Conservation (phyloP, 2,113 vertebrate genomes). For the Monarcha castaneiventris region DNA sequence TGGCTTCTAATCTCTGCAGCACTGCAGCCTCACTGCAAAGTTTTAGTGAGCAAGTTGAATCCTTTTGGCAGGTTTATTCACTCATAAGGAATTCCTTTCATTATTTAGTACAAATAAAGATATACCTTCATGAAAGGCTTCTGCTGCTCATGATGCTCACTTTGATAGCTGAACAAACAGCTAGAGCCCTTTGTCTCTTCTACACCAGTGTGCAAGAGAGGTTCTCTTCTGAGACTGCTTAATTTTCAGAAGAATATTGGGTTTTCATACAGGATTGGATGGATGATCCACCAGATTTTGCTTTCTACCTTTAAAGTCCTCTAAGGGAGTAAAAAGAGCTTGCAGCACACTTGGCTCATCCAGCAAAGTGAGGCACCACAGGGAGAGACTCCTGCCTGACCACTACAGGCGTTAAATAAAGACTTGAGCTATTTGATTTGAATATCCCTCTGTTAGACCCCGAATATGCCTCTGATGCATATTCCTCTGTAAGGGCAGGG, state of each 20-base stretch:
- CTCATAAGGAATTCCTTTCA: slow-evolving; percentile 43
- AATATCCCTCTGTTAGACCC: not conserved
- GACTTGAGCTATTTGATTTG: not conserved
- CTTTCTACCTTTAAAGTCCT: not conserved
- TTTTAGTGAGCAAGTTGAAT: slow-evolving; percentile 12
- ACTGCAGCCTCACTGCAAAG: not conserved
- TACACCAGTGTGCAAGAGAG: not conserved
- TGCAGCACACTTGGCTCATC: not conserved
- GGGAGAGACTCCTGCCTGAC: not conserved
- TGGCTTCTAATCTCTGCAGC: not conserved
- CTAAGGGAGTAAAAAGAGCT: not conserved
- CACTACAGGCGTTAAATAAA: not conserved
- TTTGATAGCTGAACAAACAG: slow-evolving; percentile 3
- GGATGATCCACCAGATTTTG: not conserved
- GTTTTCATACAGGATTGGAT: not conserved
- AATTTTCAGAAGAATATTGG: not conserved
- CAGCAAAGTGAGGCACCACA: not conserved
- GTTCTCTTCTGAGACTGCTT: not conserved
- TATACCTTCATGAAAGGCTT: not conserved
- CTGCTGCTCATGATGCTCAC: not conserved
- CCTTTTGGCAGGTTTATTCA: slow-evolving; percentile 31
- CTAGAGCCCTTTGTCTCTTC: not conserved
- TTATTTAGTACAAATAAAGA: slow-evolving; percentile 51
- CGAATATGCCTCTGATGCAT: not conserved
- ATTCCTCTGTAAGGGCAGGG: not conserved